Base-by-base conservation (phyloP, 1,140 invertebrate genomes). In the Eurosta solidaginis region DNA sequence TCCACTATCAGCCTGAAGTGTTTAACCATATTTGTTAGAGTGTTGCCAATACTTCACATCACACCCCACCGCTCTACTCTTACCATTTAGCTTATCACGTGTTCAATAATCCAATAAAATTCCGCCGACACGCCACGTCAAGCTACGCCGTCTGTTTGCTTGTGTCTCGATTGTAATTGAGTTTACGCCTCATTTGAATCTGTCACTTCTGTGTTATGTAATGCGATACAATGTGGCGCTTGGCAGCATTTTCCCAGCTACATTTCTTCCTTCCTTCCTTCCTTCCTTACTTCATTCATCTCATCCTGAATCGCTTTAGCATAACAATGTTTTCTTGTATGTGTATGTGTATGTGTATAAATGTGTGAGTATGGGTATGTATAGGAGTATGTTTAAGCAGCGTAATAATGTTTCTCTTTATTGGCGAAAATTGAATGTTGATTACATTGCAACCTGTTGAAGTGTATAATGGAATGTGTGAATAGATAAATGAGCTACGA, bases 181-280 rank as follows among this genome's bases (percentile, higher is more conserved):
- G 45, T 74, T 74, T 74, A 74, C 73, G 73, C 73, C 73, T 74
- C 73, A 74, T 74, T 74, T 74, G 73, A 74, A 74, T 74, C 25
- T 74, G 73, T 74, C 73, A 74, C 73, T 74, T 45, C 73, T 45
- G 45, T 47, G 73, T 45, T 20, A 68, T 20, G 59, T 20, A 22
- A 52, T 20, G 49, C 22, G 49, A 25, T 22, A 52, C 33, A 68
- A 68, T 33, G 33, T n/a, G 59, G 7, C 59, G 33, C 59, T 4
- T 17, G 17, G 17, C 29, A 36, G 17, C 17, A 63, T 63, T n/a
- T 10, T 63, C 59, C 17, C 59, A 63, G 17, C 59, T n/a, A n/a
- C n/a, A n/a, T n/a, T n/a, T n/a, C n/a, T n/a, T n/a, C n/a, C n/a
- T n/a, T n/a, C n/a, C n/a, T n/a, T n/a, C n/a, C n/a, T n/a, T n/a